Conservation (phyloP, 2,797 vertebrate genomes). For the Propithecus perrieri region DNA sequence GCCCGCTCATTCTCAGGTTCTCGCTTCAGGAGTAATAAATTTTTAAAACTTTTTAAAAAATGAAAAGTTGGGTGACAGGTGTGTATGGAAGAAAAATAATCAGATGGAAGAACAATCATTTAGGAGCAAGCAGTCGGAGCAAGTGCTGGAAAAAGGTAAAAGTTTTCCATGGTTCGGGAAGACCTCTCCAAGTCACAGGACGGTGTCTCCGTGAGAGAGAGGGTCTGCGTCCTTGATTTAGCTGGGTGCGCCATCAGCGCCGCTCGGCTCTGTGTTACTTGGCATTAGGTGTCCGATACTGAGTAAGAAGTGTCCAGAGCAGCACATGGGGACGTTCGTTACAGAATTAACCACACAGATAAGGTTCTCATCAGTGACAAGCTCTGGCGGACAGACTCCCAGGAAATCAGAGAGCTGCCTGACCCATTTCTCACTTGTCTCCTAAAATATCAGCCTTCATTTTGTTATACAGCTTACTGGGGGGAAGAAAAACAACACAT, state of each 20-base stretch:
- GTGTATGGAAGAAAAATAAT: constrained; percentile 77
- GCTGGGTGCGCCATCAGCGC: accelerated
- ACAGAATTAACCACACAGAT: neutral
- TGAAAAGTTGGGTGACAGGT: constrained; percentile 78
- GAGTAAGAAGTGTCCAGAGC: neutral
- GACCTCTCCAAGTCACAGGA: neutral
- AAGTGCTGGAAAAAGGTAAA: neutral
- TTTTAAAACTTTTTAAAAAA: constrained; percentile 81
- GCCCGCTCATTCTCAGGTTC: constrained; percentile 62
- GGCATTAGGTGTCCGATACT: too few relatives aligned
- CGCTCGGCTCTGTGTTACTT: neutral
- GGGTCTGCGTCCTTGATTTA: neutral
- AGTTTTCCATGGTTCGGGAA: neutral
- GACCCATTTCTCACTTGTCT: constrained; percentile 1
- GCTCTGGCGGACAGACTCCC: neutral
- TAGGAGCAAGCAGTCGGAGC: constrained; percentile 2
- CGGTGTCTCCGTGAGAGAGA: neutral
- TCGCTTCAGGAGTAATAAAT: constrained; percentile 78
- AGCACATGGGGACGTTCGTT: neutral
- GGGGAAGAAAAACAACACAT: neutral
- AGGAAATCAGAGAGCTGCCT: neutral
- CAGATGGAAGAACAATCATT: constrained; percentile 68
- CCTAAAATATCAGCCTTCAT: neutral
- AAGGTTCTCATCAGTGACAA: neutral
- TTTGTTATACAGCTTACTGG: neutral